Conservation (phyloP, 35 echinoderm and acorn worm species). For the Apostichopus japonicus region DNA sequence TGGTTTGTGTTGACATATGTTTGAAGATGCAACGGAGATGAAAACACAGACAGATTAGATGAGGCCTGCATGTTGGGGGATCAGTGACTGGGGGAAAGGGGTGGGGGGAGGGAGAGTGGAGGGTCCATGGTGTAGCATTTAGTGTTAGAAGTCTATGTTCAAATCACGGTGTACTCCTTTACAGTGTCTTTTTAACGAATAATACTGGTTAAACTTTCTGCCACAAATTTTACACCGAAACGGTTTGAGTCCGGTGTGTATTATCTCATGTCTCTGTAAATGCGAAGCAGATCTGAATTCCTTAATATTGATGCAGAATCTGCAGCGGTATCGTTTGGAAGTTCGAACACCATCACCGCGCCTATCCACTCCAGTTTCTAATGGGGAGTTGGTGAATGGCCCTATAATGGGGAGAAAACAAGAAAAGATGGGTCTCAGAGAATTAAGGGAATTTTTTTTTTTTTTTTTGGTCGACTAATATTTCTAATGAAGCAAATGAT, state of each 20-base stretch:
- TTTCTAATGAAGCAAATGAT: too few relatives aligned
- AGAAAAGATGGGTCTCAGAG: neutral
- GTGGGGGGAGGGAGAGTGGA: too few relatives aligned
- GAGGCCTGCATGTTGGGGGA: too few relatives aligned
- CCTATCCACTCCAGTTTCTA: neutral
- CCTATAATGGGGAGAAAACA: constrained; percentile 19
- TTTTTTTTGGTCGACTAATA: too few relatives aligned
- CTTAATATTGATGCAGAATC: constrained; percentile 16
- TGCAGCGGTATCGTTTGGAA: constrained; percentile 1
- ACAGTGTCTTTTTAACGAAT: constrained; percentile 34
- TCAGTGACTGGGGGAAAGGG: too few relatives aligned
- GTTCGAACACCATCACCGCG: neutral
- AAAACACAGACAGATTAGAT: too few relatives aligned
- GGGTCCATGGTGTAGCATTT: too few relatives aligned
- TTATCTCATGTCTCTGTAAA: constrained; percentile 28
- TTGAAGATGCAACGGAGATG: too few relatives aligned
- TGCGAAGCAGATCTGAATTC: constrained; percentile 8
- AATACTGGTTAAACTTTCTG: neutral
- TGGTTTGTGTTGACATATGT: neutral
- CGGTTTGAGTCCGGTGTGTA: constrained; percentile 38
- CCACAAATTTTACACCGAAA: constrained; percentile 23
- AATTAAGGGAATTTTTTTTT: neutral
- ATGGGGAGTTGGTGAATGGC: neutral
- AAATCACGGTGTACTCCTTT: constrained; percentile 5
- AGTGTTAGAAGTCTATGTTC: too few relatives aligned